Evolutionary conservation across 2,113 vertebrate genomes (phyloP).

Genomic region (Atractosteus spatula): DNA sequence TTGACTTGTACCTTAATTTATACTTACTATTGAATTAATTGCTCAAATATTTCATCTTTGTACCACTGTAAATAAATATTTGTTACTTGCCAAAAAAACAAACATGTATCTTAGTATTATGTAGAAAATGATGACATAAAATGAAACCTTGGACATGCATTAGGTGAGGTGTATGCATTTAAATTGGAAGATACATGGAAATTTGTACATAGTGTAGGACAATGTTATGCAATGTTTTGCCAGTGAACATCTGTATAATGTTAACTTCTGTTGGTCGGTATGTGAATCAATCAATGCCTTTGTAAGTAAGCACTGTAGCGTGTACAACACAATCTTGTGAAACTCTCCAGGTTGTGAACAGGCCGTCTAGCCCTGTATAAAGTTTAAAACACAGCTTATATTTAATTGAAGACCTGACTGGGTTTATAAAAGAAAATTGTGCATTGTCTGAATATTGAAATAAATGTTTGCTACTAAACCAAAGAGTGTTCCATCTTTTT

Average conservation of each 20-base stretch:
- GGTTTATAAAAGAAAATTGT: conserved; percentile 38
- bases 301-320: conserved; percentile 18
- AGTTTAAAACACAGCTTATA: not conserved
- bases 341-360: conserved; percentile 11
- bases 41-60: conserved; percentile 58
- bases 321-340: conserved; percentile 17
- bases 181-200: conserved; percentile 18
- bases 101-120: conserved; percentile 13
- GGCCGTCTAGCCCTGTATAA: not conserved
- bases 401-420: conserved; percentile 31
- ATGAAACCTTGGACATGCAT: not conserved
- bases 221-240: conserved; percentile 21
- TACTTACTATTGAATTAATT: conserved; percentile 34
- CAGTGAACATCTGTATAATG: conserved; percentile 23
- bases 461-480: conserved; percentile 60
- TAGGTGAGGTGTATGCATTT: conserved; percentile 3
- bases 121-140: conserved; percentile 5
- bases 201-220: conserved; percentile 17
- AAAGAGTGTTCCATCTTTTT: conserved; percentile 18
- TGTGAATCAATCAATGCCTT: conserved; percentile 20
- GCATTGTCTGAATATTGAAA: conserved; percentile 52
- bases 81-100: conserved; percentile 12
- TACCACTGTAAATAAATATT: conserved; percentile 28
- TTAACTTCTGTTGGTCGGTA: conserved; percentile 22
- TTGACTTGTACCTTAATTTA: conserved; percentile 83